phyloP scores from a whole-genome alignment of 2,113 vertebrate species.

The Tetrax tetrax region DNA sequence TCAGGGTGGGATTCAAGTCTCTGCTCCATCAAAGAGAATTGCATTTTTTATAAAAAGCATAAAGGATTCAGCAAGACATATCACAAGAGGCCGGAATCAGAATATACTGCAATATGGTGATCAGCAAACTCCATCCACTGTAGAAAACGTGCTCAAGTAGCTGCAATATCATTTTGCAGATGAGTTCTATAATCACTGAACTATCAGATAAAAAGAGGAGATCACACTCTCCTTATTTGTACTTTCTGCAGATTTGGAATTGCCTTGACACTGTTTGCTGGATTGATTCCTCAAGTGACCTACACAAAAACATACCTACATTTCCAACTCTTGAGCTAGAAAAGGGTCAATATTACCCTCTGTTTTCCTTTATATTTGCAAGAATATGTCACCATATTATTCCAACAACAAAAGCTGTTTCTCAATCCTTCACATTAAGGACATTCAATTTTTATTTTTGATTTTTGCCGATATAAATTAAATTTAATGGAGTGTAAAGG shows the following conservation, averaged over 20 bases:
- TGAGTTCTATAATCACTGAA: background rate
- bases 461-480: background rate
- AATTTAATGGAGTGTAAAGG: background rate
- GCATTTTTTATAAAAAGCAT: background rate
- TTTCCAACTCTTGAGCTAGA: background rate
- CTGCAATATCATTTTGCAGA: background rate
- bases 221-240: background rate
- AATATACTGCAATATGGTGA: background rate
- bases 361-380: background rate
- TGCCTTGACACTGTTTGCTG: background rate
- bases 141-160: background rate
- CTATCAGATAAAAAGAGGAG: background rate
- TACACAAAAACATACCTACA: background rate
- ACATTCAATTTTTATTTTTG: background rate
- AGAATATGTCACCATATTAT: background rate
- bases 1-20: background rate
- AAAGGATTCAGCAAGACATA: background rate
- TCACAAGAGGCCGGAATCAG: background rate
- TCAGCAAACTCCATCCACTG: background rate
- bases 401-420: background rate
- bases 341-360: background rate
- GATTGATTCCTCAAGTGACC: background rate
- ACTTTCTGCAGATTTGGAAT: background rate
- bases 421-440: background rate
- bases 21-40: background rate